These are phyloP conservation scores for Pycnonotus jocosus DNA, from an alignment of 2,113 vertebrate genomes.

Conservation along the genomic window DNA sequence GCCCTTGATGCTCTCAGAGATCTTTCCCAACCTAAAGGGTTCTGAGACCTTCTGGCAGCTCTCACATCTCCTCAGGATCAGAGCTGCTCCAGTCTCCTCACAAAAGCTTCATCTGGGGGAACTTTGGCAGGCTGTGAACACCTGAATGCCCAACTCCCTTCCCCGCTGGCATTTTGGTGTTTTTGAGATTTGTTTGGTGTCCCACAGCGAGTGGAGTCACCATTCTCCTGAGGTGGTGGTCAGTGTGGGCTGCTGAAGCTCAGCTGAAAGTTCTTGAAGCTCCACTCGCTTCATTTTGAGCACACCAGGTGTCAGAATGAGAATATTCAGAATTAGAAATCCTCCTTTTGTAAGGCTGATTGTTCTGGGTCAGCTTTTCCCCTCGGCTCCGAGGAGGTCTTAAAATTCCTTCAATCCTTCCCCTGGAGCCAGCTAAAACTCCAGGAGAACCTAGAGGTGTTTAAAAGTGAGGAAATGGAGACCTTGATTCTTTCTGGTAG, in stretches of 20 bases:
- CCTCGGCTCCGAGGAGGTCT: not conserved
- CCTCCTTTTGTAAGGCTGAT: not conserved
- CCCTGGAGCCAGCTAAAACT: not conserved
- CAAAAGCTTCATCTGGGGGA: not conserved
- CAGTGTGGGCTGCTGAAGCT: not conserved
- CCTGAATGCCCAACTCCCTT: fast-evolving
- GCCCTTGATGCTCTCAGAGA: not conserved
- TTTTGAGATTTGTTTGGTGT: not conserved
- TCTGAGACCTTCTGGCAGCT: not conserved
- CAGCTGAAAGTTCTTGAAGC: not conserved
- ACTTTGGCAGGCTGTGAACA: not conserved
- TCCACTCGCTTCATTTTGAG: not conserved
- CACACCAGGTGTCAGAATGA: not conserved
- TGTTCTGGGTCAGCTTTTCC: constrained; percentile 2
- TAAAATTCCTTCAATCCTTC: not conserved
- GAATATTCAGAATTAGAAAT: not conserved
- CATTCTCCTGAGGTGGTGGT: not conserved
- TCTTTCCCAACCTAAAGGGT: not conserved
- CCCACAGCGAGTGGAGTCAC: not conserved
- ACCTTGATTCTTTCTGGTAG: not conserved
- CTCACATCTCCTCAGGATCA: not conserved
- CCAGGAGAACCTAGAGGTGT: not conserved
- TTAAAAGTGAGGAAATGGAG: not conserved
- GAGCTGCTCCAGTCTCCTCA: not conserved
- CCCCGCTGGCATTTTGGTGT: fast-evolving